phyloP scores from a whole-genome alignment of 2,888 invertebrate species.

The Trilocha varians region DNA sequence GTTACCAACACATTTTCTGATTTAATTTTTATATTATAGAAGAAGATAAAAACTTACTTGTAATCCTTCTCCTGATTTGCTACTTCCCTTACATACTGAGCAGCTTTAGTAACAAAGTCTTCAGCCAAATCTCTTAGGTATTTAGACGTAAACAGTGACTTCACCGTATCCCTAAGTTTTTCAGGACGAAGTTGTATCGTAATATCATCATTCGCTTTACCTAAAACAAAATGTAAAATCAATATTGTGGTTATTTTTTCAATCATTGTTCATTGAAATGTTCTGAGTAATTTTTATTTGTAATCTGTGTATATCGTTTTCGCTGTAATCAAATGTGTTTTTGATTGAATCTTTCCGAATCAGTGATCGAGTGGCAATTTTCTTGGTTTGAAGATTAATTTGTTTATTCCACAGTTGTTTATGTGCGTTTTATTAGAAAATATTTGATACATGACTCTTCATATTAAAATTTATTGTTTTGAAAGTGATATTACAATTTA shows the following conservation, averaged over 20 bases:
- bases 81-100: slow-evolving; percentile 26
- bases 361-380: neutral
- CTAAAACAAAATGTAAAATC: neutral
- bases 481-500: too few species aligned
- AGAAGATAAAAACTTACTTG: neutral
- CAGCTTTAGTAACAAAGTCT: slow-evolving; percentile 29
- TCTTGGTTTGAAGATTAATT: too few species aligned
- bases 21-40: too few species aligned
- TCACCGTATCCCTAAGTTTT: slow-evolving; percentile 27
- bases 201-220: slow-evolving; percentile 11
- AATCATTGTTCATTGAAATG: neutral
- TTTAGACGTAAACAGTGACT: slow-evolving; percentile 24
- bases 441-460: too few species aligned
- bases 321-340: neutral
- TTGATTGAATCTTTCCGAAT: neutral
- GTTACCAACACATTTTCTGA: too few species aligned
- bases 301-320: neutral
- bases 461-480: too few species aligned
- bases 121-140: slow-evolving; percentile 28
- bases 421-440: too few species aligned
- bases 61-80: slow-evolving; percentile 19
- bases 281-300: too few species aligned
- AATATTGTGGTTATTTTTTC: neutral
- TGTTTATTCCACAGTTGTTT: too few species aligned
- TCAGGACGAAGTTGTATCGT: slow-evolving; percentile 24